Evolutionary conservation across 2,797 vertebrate genomes (phyloP).

Genomic region (Garrulus glandarius): DNA sequence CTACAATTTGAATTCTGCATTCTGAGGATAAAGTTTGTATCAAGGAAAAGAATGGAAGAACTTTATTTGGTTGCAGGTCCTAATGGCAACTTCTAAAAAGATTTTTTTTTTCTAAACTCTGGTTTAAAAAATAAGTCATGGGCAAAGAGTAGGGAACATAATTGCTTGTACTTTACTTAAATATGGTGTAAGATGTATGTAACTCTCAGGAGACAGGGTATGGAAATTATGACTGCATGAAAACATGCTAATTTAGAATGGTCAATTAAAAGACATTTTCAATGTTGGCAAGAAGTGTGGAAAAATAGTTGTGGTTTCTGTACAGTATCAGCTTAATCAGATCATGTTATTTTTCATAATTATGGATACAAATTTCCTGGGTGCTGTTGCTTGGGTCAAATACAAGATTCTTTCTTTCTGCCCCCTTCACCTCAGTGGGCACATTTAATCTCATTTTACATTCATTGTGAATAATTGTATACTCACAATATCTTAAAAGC

Average conservation of each 20-base stretch:
- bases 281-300: background rate
- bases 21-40: constrained; percentile 12
- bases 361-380: background rate
- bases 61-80: background rate
- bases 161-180: background rate
- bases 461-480: background rate
- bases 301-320: background rate
- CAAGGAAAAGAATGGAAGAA: background rate
- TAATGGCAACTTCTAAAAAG: background rate
- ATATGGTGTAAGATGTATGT: background rate
- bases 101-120: background rate
- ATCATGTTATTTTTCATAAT: background rate
- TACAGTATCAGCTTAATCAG: background rate
- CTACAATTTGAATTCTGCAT: constrained; percentile 6
- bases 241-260: background rate
- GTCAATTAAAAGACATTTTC: background rate
- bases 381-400: background rate
- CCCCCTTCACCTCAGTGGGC: background rate
- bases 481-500: background rate
- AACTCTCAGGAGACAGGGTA: background rate
- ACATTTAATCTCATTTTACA: background rate
- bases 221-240: background rate
- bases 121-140: background rate
- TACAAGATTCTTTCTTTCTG: background rate
- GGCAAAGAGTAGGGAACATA: background rate